Percentiles rank a stretch among this genome's conserved stretches.
phyloP scores from a whole-genome alignment of 2,888 invertebrate genomes.

The Eucera pruinosa region DNA sequence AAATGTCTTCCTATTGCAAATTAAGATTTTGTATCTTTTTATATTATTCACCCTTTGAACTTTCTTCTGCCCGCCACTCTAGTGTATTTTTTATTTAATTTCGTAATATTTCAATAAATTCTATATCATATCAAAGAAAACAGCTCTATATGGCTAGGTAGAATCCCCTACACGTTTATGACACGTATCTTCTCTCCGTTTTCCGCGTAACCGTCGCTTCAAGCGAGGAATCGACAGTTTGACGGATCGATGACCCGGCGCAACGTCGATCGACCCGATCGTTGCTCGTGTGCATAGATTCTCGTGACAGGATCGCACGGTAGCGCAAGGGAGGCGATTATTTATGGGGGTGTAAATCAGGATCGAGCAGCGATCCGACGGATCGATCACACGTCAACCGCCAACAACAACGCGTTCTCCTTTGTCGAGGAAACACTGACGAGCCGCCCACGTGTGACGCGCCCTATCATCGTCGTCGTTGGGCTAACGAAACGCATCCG shows the following conservation, averaged over 20 bases:
- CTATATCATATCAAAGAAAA: no score
- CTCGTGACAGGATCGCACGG: constrained; percentile 58
- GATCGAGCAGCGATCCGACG: constrained; percentile 63
- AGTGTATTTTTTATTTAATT: no score
- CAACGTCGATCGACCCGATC: constrained; percentile 64
- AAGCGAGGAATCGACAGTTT: no score
- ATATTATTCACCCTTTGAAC: no score
- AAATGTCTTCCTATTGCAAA: no score
- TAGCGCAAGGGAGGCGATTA: constrained; percentile 65
- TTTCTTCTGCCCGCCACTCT: no score
- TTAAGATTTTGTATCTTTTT: no score
- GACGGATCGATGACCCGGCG: constrained; percentile 32
- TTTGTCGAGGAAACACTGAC: constrained; percentile 68
- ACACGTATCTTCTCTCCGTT: no score
- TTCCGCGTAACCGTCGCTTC: no score
- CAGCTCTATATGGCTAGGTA: no score
- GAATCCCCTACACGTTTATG: no score
- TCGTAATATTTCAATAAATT: no score
- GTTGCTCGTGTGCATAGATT: constrained; percentile 62
- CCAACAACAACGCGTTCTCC: constrained; percentile 52
- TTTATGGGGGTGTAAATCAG: constrained; percentile 70
- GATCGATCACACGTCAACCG: constrained; percentile 62
- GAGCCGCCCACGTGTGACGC: constrained; percentile 58
- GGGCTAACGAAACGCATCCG: constrained; percentile 1
- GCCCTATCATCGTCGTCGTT: constrained; percentile 51